Base-by-base conservation (phyloP, 2,113 vertebrate species). In the Sylvia atricapilla region DNA sequence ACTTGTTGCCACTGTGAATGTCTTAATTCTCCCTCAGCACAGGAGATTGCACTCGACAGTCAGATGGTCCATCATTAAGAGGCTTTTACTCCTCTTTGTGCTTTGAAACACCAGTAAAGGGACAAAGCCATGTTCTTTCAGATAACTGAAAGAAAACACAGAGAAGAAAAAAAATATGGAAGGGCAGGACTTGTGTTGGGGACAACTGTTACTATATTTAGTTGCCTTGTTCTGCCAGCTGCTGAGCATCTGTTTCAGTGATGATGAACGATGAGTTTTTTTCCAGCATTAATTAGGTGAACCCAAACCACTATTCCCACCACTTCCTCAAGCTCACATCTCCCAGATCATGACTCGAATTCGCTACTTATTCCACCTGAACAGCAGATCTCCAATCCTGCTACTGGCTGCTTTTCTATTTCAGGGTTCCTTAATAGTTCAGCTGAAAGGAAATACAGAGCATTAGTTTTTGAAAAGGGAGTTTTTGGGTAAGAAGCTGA, bases 131-230 rank as follows among this genome's bases (percentile, higher is more conserved):
- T 6, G 10, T 67, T 81, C 78, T 83, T 73, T 55, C 46, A 39
- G 41, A 35, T 67, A 94, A 80, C 47, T 55, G 49, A 35, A 70
- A 87, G 66, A 92, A 94, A 91, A 90, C 53, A 81, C 20, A 16
- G 21, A 49, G n/a, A 66, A 27, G 15, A 5, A 75, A 79, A 44
- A 35, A 46, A 74, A 55, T 31, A 89, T 89, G 90, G 72, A 93
- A 93, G 85, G 67, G 60, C 69, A 80, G 88, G 86, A 87, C 75
- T 94, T 91, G 91, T 80, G 90, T 53, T 89, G 83, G 44, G 93
- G 84, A 96, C 83, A 93, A 96, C 74, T 70, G 84, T 95, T 96
- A 80, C 93, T 96, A 96, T 95, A 95, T 95, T 97, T 94, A 97
- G 91, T 84, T 0, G 58, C 84, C 87, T 83, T 92, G 78, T 59